These are phyloP conservation scores for Pseudochirops corinnae DNA, from an alignment of 2,797 vertebrate genomes.

Conservation along the genomic window DNA sequence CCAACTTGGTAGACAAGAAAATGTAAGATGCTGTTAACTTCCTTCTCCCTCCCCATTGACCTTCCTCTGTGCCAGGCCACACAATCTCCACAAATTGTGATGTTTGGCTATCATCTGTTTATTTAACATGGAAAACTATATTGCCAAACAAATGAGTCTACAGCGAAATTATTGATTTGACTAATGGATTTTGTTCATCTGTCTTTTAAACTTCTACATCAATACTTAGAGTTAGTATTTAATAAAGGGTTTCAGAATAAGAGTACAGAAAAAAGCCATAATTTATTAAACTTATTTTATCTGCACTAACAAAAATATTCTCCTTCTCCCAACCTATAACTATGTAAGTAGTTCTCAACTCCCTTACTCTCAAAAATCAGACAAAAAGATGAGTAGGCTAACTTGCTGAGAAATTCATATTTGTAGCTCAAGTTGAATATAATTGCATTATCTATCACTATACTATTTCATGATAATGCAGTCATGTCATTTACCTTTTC, in stretches of 20 bases:
- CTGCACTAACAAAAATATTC: background rate
- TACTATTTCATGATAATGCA: background rate
- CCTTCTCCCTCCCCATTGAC: fast-evolving
- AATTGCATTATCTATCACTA: slow-evolving; percentile 7
- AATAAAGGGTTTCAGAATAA: slow-evolving; percentile 29
- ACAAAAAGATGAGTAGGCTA: slow-evolving; percentile 14
- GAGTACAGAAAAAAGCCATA: slow-evolving; percentile 46
- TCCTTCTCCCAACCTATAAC: slow-evolving; percentile 44
- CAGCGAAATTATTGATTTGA: background rate
- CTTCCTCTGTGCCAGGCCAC: background rate
- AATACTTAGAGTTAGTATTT: slow-evolving; percentile 42
- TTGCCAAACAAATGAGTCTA: slow-evolving; percentile 20
- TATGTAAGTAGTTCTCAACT: slow-evolving; percentile 40
- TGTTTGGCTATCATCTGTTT: slow-evolving; percentile 2
- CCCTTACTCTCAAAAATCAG: background rate
- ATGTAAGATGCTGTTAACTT: background rate
- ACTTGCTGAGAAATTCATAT: slow-evolving; percentile 17
- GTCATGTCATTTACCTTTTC: background rate
- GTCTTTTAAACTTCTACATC: background rate
- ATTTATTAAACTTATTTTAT: background rate
- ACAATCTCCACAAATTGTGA: background rate
- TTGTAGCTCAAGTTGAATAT: slow-evolving; percentile 3
- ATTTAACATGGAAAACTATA: slow-evolving; percentile 1
- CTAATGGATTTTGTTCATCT: slow-evolving; percentile 14
- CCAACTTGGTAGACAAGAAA: background rate